Base-by-base conservation (phyloP, 2,888 invertebrate species). In the Microplitis manilae region DNA sequence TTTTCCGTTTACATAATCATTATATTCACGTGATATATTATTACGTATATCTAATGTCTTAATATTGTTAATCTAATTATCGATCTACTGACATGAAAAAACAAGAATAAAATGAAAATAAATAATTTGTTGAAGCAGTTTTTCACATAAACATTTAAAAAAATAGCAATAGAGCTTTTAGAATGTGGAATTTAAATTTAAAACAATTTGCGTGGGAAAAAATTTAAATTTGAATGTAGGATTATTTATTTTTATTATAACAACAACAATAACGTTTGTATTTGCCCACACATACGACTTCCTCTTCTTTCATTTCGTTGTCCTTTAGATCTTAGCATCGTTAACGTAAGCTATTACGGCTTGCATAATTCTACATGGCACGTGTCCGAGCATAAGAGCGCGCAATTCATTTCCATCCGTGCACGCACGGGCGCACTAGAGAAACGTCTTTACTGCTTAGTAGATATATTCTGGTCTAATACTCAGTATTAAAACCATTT, bases 1-100 rank as follows among this genome's bases (percentile, higher is more conserved):
- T 79, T 79, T 79, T 81, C 79, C 81, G 81, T 77, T 81, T 80
- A 70, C 79, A 80, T 79, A 82, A 82, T 81, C 77, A 65, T 41
- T n/a, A 39, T 65, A 30, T 62, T 17, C 65, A 38, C 65, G 1
- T 30, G 38, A 30, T 13, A 15, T 62, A 62, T 17, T 65, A 65
- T 65, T 7, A 13, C 5, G 38, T 77, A 76, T 75, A 68, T 62
- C 9, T 30, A 62, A 67, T 41, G 59, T 20, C 41, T 30, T 59
- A 39, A 64, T 60, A 50, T 41, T 9, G 50, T 70, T 69, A 4
- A 41, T 40, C 41, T 72, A 73, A 73, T 73, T 65, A 64, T 39
- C 8, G 13, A 15, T 41, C 7, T 8, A 62, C 7, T 15, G 20
- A 8, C 15, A 17, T 65, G 20, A 50, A 39, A 39, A 15, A 13